Evolutionary conservation across 2,888 invertebrate genomes (phyloP).

Genomic region (Lasioglossum leucozonium): DNA sequence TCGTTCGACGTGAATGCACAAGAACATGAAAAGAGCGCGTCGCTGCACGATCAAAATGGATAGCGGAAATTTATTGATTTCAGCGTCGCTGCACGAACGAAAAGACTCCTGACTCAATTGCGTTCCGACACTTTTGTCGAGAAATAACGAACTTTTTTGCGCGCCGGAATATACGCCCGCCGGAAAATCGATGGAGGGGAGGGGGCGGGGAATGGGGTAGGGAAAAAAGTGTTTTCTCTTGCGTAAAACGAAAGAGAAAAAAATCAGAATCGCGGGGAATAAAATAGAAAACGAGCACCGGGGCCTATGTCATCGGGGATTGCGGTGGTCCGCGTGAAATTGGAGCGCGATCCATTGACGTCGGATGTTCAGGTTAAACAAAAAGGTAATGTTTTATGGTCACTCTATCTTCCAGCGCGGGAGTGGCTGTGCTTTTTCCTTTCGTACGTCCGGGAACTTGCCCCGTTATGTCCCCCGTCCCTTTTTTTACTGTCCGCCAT

Average conservation of each 20-base stretch:
- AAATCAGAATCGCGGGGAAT: not conserved
- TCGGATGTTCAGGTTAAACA: not conserved
- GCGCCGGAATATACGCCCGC: not conserved
- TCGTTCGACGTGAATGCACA: not conserved
- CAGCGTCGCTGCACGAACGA: not conserved
- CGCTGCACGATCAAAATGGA: not conserved
- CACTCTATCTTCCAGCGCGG: not conserved
- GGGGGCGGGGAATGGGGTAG: no score
- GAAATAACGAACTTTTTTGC: not conserved
- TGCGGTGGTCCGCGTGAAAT: constrained; percentile 4
- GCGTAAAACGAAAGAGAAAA: constrained; percentile 10
- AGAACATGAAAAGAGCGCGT: not conserved
- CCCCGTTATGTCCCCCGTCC: not conserved
- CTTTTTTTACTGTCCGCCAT: not conserved
- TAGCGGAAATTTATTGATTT: not conserved
- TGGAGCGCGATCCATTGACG: not conserved
- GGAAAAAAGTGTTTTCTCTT: constrained; percentile 8
- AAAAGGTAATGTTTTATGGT: constrained; percentile 1
- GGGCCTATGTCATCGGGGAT: not conserved
- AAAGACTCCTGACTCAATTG: not conserved
- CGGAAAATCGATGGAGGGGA: not conserved
- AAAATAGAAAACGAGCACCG: not conserved
- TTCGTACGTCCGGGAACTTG: constrained; percentile 6
- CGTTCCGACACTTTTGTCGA: not conserved
- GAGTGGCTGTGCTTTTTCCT: constrained; percentile 8